Base-by-base conservation (phyloP, 2,113 vertebrate genomes). In the Mandrillus leucophaeus region DNA sequence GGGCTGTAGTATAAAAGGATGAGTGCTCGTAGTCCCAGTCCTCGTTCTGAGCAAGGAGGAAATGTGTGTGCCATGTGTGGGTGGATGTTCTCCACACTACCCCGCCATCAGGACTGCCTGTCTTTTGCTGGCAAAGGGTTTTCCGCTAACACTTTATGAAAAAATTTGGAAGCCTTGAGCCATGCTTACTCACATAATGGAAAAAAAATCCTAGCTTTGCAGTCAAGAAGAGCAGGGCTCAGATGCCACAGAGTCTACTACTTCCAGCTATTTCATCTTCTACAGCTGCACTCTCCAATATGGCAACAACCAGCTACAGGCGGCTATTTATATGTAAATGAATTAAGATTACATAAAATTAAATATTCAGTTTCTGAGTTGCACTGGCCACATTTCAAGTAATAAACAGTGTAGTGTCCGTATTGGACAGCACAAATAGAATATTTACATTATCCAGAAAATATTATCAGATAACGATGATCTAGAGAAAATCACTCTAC, bases 41-140 rank as follows among this genome's bases (percentile, higher is more conserved):
- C 32, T 22, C 88, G 27, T 6, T 70, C 25, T n/a, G 20, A 18
- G 61, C 50, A 23, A 68, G 32, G 23, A 88, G 43, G 14, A 81
- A 76, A 7, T 59, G 18, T 59, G 5, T 27, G 30, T 12, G 23
- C 50, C n/a, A 22, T 35, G 43, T 43, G 5, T 20, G 27, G 50
- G 18, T n/a, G 38, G 64, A 3, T 30, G 8, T 32, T 75, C 88
- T 79, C 40, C 64, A 66, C 12, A 57, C 16, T 2, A 22, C 30
- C 4, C 2, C 0, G 11, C 38, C 6, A 2, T 8, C 17, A 64
- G 9, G 10, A 2, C 43, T 11, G 17, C 23, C 27, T 50, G 6
- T 68, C 48, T 30, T 35, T 40, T 92, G 20, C 17, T 30, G 32
- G 12, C 16, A 50, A 23, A 3, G 23, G 22, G 27, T 3, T 18